Conservation (phyloP, 2,888 invertebrate genomes). For the Mayetiola destructor region DNA sequence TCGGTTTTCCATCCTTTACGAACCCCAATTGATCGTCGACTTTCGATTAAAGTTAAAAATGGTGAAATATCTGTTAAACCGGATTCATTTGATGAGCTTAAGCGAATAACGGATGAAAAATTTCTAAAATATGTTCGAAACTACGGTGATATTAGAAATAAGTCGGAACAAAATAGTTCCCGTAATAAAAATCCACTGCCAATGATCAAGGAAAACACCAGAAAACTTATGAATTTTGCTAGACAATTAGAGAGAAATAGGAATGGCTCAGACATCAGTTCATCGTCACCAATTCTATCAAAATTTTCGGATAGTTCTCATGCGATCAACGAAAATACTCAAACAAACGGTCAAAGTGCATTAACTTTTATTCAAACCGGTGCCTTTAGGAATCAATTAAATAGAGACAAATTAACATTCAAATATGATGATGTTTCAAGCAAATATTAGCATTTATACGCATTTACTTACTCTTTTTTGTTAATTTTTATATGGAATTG, state of each 20-base stretch:
- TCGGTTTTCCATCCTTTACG: constrained; percentile 28
- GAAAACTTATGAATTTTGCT: constrained; percentile 21
- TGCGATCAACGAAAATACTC: too few relatives aligned
- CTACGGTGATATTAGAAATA: constrained; percentile 28
- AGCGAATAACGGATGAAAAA: constrained; percentile 24
- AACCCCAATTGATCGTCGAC: background rate
- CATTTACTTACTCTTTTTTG: background rate
- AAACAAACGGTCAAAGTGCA: constrained; percentile 38
- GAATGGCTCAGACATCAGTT: background rate
- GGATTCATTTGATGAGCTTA: constrained; percentile 6
- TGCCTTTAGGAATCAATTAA: constrained; percentile 50
- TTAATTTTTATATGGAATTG: background rate
- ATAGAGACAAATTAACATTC: constrained; percentile 42
- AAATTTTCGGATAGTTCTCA: too few relatives aligned
- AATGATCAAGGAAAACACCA: constrained; percentile 33
- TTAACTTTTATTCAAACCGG: constrained; percentile 55
- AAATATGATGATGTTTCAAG: background rate
- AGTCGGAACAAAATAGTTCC: background rate
- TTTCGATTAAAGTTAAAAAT: constrained; percentile 12
- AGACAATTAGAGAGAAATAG: background rate
- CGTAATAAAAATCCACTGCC: constrained; percentile 22
- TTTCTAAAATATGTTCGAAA: constrained; percentile 29
- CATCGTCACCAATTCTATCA: background rate
- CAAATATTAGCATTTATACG: background rate
- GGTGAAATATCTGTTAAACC: background rate